These are phyloP conservation scores for Arctopsyche grandis DNA, from an alignment of 1,140 invertebrate species.

Conservation along the genomic window DNA sequence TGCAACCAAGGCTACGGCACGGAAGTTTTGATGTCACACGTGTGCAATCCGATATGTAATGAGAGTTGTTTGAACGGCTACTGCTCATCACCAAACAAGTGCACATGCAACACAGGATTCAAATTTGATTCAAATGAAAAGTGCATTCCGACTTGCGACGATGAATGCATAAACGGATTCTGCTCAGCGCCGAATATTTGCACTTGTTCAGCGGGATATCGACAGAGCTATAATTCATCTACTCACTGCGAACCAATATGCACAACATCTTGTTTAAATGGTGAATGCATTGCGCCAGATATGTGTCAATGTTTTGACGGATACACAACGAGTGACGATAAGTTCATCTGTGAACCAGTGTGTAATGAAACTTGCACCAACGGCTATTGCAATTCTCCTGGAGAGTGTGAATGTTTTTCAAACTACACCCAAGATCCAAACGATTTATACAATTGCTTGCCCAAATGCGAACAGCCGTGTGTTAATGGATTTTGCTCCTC, in stretches of 20 bases:
- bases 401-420: slow-evolving; percentile 64
- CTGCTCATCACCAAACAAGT: slow-evolving; percentile 61
- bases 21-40: slow-evolving; percentile 47
- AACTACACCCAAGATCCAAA: slow-evolving; percentile 42
- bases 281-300: slow-evolving; percentile 66
- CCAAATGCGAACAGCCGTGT: slow-evolving; percentile 60
- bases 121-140: slow-evolving; percentile 53
- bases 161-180: slow-evolving; percentile 63
- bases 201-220: slow-evolving; percentile 68
- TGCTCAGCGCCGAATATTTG: slow-evolving; percentile 67
- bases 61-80: slow-evolving; percentile 62
- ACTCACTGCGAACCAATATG: slow-evolving; percentile 66
- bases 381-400: slow-evolving; percentile 41
- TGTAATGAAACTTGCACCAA: slow-evolving; percentile 14
- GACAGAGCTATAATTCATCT: slow-evolving; percentile 56
- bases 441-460: slow-evolving; percentile 57
- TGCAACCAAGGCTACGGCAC: slow-evolving; percentile 14
- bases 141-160: slow-evolving; percentile 55
- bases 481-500: slow-evolving; percentile 63
- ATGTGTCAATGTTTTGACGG: slow-evolving; percentile 63
- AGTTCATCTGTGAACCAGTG: slow-evolving; percentile 33
- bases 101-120: slow-evolving; percentile 57
- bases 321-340: background rate
- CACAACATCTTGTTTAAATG: slow-evolving; percentile 57
- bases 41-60: slow-evolving; percentile 60